Evolutionary conservation across 2,797 vertebrate genomes (phyloP).

Genomic region (Thunnus albacares): DNA sequence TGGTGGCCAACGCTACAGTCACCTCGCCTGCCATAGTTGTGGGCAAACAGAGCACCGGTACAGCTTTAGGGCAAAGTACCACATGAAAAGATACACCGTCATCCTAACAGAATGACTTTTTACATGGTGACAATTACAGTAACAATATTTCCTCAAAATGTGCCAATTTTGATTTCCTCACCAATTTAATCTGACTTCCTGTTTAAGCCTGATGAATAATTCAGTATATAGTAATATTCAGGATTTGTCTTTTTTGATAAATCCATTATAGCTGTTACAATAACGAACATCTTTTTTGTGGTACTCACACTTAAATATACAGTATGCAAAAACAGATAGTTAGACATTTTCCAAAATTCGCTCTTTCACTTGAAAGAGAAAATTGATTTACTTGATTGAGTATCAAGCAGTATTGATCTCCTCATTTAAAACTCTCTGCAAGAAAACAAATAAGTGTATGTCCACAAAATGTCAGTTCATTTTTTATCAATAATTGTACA

Average conservation of each 20-base stretch:
- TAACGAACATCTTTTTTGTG: neutral
- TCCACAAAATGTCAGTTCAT: neutral
- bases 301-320: neutral
- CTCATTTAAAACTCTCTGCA: neutral
- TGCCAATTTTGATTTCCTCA: no score
- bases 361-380: neutral
- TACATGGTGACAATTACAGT: neutral
- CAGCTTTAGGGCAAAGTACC: conserved; percentile 6
- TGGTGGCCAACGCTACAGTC: conserved; percentile 61
- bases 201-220: neutral
- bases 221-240: neutral
- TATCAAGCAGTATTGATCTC: neutral
- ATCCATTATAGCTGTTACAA: no score
- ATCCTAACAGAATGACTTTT: neutral
- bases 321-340: neutral
- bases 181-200: neutral
- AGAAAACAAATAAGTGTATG: neutral
- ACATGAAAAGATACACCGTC: neutral
- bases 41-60: conserved; percentile 32
- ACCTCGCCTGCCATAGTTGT: conserved; percentile 74
- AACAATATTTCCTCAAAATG: neutral
- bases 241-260: neutral
- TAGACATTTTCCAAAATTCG: neutral
- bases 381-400: neutral
- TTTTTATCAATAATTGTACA: neutral